phyloP scores from a whole-genome alignment of 2,797 vertebrate genomes.

The Picus viridis region DNA sequence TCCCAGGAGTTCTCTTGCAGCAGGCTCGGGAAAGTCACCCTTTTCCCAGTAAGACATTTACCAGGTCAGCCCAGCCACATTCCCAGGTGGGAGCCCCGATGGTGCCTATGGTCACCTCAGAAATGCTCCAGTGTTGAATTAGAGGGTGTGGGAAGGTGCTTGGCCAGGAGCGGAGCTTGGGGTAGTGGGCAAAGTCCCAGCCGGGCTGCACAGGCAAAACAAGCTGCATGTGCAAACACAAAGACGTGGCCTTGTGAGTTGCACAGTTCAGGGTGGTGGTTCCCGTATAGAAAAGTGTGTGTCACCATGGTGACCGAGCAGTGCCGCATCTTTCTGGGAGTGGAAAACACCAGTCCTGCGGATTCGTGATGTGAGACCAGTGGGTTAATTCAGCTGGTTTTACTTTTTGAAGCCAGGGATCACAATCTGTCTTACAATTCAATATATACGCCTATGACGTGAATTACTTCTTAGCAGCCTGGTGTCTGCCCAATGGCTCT shows the following conservation, averaged over 20 bases:
- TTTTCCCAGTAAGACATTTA: background rate
- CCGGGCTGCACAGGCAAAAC: background rate
- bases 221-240: accelerated
- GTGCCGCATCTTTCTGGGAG: background rate
- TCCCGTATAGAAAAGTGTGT: background rate
- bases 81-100: background rate
- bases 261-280: background rate
- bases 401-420: background rate
- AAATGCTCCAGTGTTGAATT: background rate
- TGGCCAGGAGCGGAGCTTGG: accelerated
- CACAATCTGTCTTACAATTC: background rate
- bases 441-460: background rate
- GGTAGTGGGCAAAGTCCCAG: accelerated
- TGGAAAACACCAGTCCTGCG: background rate
- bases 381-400: background rate
- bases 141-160: accelerated
- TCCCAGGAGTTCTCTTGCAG: background rate
- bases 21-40: background rate
- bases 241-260: background rate
- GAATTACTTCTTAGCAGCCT: background rate
- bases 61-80: background rate
- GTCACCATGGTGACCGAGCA: constrained; percentile 32
- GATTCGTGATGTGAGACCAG: background rate
- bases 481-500: background rate
- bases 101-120: accelerated